Conservation (phyloP, 1,140 invertebrate genomes). For the Physella acuta region DNA sequence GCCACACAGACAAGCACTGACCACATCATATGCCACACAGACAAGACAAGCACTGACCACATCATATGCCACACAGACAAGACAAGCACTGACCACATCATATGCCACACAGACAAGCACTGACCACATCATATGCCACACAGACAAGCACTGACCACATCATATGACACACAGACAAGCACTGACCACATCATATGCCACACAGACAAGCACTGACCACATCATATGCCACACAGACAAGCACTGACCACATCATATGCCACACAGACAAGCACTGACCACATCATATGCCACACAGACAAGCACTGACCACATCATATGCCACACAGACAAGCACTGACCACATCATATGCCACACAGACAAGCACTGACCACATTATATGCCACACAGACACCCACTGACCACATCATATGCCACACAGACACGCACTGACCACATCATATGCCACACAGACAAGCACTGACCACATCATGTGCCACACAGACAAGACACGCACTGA, state of each 20-base stretch:
- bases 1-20: too few species aligned
- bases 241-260: constrained; percentile 75
- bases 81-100: too few species aligned
- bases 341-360: neutral
- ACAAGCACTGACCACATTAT: constrained; percentile 71
- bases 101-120: constrained; percentile 17
- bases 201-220: too few species aligned
- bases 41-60: constrained; percentile 66
- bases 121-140: constrained; percentile 83
- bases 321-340: too few species aligned
- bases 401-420: neutral
- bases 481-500: constrained; percentile 56
- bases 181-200: constrained; percentile 80
- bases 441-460: constrained; percentile 83
- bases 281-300: neutral
- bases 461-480: too few species aligned
- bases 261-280: too few species aligned
- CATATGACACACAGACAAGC: neutral
- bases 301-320: constrained; percentile 72
- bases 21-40: neutral
- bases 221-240: neutral
- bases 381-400: too few species aligned
- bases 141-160: too few species aligned
- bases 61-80: constrained; percentile 84
- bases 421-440: constrained; percentile 69